A percentile compares a stretch with the other conserved stretches of the same genome.
Conservation (phyloP, 2,797 vertebrate species). For the Characodon lateralis region DNA sequence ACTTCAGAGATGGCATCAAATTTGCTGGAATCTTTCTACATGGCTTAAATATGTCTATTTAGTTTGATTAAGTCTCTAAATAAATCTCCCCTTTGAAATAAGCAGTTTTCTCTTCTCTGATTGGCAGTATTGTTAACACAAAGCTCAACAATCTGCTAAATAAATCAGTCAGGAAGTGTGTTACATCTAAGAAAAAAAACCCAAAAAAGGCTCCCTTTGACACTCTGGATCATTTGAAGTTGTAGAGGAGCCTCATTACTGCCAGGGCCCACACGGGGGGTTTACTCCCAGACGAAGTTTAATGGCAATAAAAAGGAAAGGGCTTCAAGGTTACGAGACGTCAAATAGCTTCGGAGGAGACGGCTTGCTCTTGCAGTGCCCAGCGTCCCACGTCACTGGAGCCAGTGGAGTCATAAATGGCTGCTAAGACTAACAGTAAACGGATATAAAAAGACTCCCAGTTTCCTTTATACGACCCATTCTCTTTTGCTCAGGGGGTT, state of each 20-base stretch:
- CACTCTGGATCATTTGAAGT: conserved; percentile 75
- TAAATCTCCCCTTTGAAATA: neutral
- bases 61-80: neutral
- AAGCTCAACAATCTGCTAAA: conserved; percentile 48
- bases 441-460: conserved; percentile 77
- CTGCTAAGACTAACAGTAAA: conserved; percentile 81
- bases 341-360: conserved; percentile 72
- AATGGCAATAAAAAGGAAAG: conserved; percentile 76
- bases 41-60: neutral
- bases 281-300: conserved; percentile 72
- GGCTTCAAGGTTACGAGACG: conserved; percentile 74
- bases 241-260: conserved; percentile 72
- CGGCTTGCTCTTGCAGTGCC: conserved; percentile 60
- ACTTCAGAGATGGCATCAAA: neutral
- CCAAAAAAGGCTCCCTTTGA: conserved; percentile 41
- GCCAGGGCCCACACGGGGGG: conserved; percentile 50
- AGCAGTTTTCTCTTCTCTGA: conserved; percentile 21
- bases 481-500: conserved; percentile 65
- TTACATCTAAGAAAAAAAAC: conserved; percentile 40
- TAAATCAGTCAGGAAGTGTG: conserved; percentile 59
- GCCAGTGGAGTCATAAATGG: conserved; percentile 79
- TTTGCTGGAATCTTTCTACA: neutral
- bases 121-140: conserved; percentile 24
- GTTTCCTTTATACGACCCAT: conserved; percentile 74
- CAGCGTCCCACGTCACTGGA: conserved; percentile 75